Evolutionary conservation across 1,140 invertebrate species (phyloP).

Genomic region (Pogonomyrmex barbatus): DNA sequence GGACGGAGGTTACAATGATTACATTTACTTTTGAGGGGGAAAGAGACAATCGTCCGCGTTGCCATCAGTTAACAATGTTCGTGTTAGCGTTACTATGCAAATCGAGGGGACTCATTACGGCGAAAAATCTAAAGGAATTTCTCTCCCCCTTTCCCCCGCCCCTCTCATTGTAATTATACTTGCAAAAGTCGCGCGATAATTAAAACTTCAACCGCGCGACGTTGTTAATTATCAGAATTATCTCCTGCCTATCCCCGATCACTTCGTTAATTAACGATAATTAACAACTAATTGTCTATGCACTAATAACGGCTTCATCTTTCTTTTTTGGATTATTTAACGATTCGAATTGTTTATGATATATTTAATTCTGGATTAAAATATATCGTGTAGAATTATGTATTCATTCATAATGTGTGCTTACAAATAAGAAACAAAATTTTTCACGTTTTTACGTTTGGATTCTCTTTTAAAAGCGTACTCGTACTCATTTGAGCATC

Average conservation of each 20-base stretch:
- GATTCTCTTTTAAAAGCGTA: neutral
- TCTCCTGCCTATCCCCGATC: too few species aligned
- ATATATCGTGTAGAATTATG: neutral
- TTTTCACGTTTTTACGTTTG: neutral
- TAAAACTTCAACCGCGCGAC: slow-evolving; percentile 11
- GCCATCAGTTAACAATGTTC: slow-evolving; percentile 46
- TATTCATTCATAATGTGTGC: too few species aligned
- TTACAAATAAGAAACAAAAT: neutral
- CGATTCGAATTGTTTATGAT: neutral
- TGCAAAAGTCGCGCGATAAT: slow-evolving; percentile 31
- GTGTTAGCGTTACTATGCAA: slow-evolving; percentile 31
- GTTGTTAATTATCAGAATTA: slow-evolving; percentile 15
- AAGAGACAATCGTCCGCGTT: slow-evolving; percentile 15
- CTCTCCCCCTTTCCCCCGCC: neutral
- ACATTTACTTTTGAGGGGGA: slow-evolving; percentile 56
- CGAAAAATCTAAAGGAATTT: slow-evolving; percentile 47
- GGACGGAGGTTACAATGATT: slow-evolving; percentile 53
- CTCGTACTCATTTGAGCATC: neutral
- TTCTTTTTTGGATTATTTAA: neutral
- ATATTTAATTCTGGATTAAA: neutral
- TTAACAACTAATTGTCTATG: neutral
- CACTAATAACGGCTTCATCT: neutral
- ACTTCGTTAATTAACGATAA: slow-evolving; percentile 10
- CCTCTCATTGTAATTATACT: slow-evolving; percentile 34
- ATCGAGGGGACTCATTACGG: slow-evolving; percentile 13